Evolutionary conservation across 2,797 vertebrate species (phyloP).

Genomic region (Melanotaenia parkinsoni): DNA sequence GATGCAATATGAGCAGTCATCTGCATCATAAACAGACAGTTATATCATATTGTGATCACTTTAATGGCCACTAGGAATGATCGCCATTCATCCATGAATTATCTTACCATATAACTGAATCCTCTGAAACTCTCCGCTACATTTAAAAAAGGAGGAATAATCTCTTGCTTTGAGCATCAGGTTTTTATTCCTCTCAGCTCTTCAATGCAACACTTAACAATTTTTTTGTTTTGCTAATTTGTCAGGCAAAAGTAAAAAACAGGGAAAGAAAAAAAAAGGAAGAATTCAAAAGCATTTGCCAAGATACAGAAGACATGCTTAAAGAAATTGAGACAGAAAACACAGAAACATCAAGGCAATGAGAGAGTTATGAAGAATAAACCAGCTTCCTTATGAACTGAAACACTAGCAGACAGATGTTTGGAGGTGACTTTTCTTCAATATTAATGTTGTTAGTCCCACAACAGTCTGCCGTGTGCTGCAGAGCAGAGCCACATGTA

Average conservation of each 20-base stretch:
- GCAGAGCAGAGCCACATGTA: conserved; percentile 10
- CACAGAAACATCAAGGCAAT: background rate
- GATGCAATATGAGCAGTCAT: conserved; percentile 20
- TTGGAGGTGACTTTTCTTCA: too few relatives aligned
- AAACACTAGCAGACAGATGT: too few relatives aligned
- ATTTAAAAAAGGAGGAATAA: too few relatives aligned
- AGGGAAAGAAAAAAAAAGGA: conserved; percentile 11
- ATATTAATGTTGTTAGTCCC: background rate
- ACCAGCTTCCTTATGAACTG: background rate
- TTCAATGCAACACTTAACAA: conserved; percentile 26
- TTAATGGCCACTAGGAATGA: conserved; percentile 8
- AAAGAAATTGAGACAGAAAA: conserved; percentile 20
- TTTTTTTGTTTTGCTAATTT: conserved; percentile 48
- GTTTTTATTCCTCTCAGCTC: conserved; percentile 15
- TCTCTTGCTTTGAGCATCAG: background rate
- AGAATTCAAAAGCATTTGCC: conserved; percentile 26
- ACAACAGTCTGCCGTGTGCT: background rate
- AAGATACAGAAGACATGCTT: too few relatives aligned
- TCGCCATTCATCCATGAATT: conserved; percentile 8
- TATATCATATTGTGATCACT: conserved; percentile 26
- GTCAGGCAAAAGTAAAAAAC: conserved; percentile 38
- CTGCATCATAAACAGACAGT: conserved; percentile 40
- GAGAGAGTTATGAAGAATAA: conserved; percentile 3
- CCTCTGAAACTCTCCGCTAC: background rate
- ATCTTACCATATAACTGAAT: conserved; percentile 1